Base-by-base conservation (phyloP, 2,888 invertebrate species). In the Pomacea canaliculata region DNA sequence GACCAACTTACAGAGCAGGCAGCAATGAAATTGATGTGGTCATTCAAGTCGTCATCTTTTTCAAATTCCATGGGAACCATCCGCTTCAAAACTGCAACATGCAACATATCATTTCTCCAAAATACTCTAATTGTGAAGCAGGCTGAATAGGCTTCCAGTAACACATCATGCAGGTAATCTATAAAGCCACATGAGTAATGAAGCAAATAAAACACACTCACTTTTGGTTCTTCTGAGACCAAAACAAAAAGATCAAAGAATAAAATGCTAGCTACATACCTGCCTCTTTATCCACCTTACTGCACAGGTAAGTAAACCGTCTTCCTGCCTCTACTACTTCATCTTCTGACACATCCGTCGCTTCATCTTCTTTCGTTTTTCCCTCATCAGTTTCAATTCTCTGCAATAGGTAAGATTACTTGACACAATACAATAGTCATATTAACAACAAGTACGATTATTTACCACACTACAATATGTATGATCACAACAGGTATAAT, bases 11-110 rank as follows among this genome's bases (percentile, higher is more conserved):
- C 91, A 4, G 90, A 82, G 46, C 89, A 86, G 37, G 90, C 85
- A 16, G 87, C 81, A 56, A 91, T 90, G 81, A 89, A 90, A 80
- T 91, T 90, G 51, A 91, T 89, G 79, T 91, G 91, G 48, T 88
- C 86, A 80, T 91, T 91, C 48, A 78, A 78, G 77, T 91, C 91
- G 79, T 91, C 90, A 81, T 91, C 91, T 78, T 91, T 91, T 80
- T 91, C 91, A 86, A 91, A 91, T 19, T 84, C 85, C 63, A 85
- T 83, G 63, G 86, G 83, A 16, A 69, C 73, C 85, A 89, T 84
- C 37, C 73, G 76, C 65, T 76, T 77, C 72, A 84, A 76, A 1
- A 76, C 87, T 87, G 80, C 4, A 80, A 79, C 70, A 62, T 87
- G 80, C 4, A 80, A 79, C 70, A 62, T 4, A 69, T 18, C 16